Evolutionary conservation across 2,797 vertebrate species (phyloP), one percentile per base, ranked within the genome.

Genomic region (Melanotaenia trifasciata): DNA sequence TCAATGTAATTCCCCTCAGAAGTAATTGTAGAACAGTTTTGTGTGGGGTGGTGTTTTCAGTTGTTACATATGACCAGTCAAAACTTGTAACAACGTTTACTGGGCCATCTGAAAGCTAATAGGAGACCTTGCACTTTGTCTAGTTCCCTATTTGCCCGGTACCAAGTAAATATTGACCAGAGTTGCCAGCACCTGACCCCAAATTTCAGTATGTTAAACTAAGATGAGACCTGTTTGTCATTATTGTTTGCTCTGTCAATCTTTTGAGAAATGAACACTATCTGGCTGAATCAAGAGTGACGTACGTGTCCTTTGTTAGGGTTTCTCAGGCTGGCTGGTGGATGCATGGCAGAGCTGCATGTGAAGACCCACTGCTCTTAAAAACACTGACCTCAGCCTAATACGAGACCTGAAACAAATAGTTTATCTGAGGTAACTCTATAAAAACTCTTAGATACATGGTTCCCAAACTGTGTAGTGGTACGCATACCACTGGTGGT

Each of bases 151-250:
- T 84, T 85, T 85, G 68, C 58, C 75, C 68, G 53, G 54, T 38
- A 50, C 40, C 6, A 40, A 76, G 73, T 78, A 90, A 92, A 91
- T 90, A 91, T 85, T 91, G 85, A 90, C 90, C 22, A 7, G 38
- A 58, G 57, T 33, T 36, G 57, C 12, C 20, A 47, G 59, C 58
- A 74, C 67, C 80, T 80, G 79, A 45, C 26, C 68, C 64, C 65
- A 36, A 60, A 50, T 22, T 79, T 33, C 6, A 56, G 45, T 70
- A 56, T 22, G 40, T 63, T 33, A 22, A 50, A 3, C 57, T 40
- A 5, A 63, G 53, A 65, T 63, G 47, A 77, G 50, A 32, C 45
- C n/a, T 56, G 53, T 79, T 65, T 50, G 53, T 73, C 57, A 26
- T 6, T 30, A 2, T 16, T 58, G 58, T 75, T 82, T 64, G n/a